Conservation (phyloP, 1,140 invertebrate genomes). For the Hormaphis cornu region DNA sequence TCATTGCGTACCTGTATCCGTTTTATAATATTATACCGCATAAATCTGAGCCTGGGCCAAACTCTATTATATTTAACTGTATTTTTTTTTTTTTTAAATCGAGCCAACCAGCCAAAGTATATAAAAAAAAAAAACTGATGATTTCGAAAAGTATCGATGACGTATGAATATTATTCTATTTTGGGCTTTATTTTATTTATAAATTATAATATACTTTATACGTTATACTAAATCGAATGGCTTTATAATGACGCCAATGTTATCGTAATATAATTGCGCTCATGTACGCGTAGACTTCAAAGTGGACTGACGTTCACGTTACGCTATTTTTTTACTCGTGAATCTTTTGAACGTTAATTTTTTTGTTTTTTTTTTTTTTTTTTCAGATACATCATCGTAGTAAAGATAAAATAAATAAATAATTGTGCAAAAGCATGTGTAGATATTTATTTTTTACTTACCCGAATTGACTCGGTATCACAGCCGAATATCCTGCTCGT, state of each 20-base stretch:
- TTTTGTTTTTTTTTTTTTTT: not conserved
- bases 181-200: not conserved
- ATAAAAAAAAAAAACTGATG: not conserved
- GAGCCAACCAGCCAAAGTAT: not conserved
- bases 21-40: too few relatives aligned
- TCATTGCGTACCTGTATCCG: not conserved
- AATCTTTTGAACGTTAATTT: not conserved
- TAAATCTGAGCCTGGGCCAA: constrained; percentile 1
- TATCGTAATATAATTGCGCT: too few relatives aligned
- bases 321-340: not conserved
- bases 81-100: not conserved
- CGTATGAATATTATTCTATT: not conserved
- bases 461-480: constrained; percentile 40
- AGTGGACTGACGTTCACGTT: not conserved
- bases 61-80: not conserved
- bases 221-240: too few relatives aligned
- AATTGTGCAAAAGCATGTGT: constrained; percentile 17
- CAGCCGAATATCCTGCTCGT: constrained; percentile 39
- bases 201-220: not conserved
- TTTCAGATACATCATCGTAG: not conserved
- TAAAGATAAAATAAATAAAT: constrained; percentile 20
- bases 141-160: not conserved
- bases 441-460: constrained; percentile 34
- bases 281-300: too few relatives aligned
- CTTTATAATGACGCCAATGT: too few relatives aligned